These are phyloP conservation scores for Prolemur simus DNA, from an alignment of 2,113 vertebrate genomes.

Conservation along the genomic window DNA sequence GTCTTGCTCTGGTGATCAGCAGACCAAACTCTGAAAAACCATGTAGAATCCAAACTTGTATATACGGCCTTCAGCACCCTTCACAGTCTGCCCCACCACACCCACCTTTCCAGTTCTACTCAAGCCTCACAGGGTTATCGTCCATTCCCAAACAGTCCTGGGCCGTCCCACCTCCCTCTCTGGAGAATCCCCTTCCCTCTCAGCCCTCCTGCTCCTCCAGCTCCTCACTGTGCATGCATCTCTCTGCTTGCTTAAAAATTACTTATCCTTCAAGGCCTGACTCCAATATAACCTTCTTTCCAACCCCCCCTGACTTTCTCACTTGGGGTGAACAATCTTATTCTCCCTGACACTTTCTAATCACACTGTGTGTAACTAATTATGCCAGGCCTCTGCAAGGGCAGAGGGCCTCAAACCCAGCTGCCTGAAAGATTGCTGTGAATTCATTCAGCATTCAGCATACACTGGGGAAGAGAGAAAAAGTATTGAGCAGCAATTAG, in stretches of 20 bases:
- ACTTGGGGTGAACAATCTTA: neutral
- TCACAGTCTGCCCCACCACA: neutral
- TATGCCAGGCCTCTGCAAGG: neutral
- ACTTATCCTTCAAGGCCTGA: neutral
- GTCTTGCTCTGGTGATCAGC: neutral
- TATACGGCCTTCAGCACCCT: neutral
- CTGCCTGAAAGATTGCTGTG: neutral
- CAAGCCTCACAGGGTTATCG: neutral
- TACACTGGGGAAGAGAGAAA: neutral
- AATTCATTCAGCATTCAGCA: neutral
- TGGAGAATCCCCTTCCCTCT: neutral
- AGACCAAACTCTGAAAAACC: neutral
- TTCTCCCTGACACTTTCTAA: neutral
- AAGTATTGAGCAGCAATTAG: neutral
- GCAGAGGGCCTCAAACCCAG: neutral
- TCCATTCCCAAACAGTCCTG: neutral
- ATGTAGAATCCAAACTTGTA: neutral
- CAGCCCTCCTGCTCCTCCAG: no score
- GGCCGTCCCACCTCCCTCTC: neutral
- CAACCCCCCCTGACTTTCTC: neutral
- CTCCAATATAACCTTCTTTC: neutral
- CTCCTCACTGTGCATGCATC: neutral
- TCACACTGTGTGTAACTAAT: neutral
- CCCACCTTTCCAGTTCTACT: neutral
- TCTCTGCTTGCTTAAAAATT: neutral